phyloP scores from a whole-genome alignment of 2,888 invertebrate species.

The Antheraea assamensis region DNA sequence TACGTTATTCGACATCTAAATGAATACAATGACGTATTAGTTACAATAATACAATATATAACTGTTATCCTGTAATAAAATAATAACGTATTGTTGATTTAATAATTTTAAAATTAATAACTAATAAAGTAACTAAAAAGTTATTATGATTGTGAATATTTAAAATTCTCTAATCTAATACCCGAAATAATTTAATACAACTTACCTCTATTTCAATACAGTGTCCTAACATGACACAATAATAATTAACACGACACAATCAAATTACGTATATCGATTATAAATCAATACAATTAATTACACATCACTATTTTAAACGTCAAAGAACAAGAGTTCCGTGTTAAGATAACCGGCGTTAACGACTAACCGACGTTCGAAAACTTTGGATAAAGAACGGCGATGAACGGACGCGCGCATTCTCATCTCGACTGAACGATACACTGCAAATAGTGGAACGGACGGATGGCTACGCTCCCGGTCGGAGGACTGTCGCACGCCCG shows the following conservation, averaged over 20 bases:
- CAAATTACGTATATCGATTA: not conserved
- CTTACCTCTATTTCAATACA: slow-evolving; percentile 1
- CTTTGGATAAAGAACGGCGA: slow-evolving; percentile 11
- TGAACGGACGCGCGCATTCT: slow-evolving; percentile 13
- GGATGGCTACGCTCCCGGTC: not conserved
- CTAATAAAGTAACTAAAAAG: no score
- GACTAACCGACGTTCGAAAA: not conserved
- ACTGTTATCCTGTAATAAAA: no score
- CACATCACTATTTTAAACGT: slow-evolving; percentile 5
- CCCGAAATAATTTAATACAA: not conserved
- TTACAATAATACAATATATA: no score
- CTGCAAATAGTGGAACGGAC: slow-evolving; percentile 2
- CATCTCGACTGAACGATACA: slow-evolving; percentile 3
- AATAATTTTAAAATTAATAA: no score
- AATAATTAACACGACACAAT: not conserved
- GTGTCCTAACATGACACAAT: not conserved
- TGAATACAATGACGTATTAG: no score
- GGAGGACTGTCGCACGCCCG: not conserved
- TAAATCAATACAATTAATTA: not conserved
- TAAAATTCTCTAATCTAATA: not conserved
- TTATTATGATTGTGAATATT: no score
- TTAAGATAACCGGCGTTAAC: not conserved
- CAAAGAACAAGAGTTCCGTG: not conserved
- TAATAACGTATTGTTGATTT: no score
- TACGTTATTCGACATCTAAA: no score